phyloP scores from a whole-genome alignment of 1,140 invertebrate genomes.

The Caerostris darwini region DNA sequence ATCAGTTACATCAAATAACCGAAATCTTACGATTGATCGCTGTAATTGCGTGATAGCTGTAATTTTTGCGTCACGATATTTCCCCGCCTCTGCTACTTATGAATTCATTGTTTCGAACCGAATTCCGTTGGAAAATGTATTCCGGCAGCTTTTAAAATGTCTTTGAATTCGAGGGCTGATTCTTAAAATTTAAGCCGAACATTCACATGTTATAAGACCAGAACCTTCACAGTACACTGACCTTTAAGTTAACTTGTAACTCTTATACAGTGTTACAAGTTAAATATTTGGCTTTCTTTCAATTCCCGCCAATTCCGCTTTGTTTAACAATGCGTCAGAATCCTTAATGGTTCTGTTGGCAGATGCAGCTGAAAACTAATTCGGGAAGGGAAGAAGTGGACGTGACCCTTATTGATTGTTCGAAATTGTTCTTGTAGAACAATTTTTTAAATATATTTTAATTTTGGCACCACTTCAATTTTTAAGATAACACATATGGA shows the following conservation, averaged over 20 bases:
- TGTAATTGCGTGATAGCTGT: not conserved
- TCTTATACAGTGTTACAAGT: not conserved
- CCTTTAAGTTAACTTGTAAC: not conserved
- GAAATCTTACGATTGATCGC: no score
- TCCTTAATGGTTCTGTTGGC: not conserved
- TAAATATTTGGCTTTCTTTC: slow-evolving; percentile 10
- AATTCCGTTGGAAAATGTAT: not conserved
- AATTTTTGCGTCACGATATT: not conserved
- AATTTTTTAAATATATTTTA: no score
- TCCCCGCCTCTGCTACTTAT: not conserved
- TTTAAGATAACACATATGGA: no score
- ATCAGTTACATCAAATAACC: no score
- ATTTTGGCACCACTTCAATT: no score
- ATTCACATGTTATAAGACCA: no score
- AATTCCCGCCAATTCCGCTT: not conserved
- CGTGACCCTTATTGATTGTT: no score
- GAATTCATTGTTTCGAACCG: not conserved
- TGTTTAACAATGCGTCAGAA: not conserved
- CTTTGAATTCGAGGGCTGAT: no score
- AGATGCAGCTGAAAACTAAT: no score
- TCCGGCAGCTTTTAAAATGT: not conserved
- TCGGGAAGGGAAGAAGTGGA: no score
- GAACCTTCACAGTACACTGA: not conserved
- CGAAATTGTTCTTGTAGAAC: no score
- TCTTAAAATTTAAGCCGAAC: no score